Conservation (phyloP, 2,888 invertebrate species). For the Stenchaetothrips biformis region DNA sequence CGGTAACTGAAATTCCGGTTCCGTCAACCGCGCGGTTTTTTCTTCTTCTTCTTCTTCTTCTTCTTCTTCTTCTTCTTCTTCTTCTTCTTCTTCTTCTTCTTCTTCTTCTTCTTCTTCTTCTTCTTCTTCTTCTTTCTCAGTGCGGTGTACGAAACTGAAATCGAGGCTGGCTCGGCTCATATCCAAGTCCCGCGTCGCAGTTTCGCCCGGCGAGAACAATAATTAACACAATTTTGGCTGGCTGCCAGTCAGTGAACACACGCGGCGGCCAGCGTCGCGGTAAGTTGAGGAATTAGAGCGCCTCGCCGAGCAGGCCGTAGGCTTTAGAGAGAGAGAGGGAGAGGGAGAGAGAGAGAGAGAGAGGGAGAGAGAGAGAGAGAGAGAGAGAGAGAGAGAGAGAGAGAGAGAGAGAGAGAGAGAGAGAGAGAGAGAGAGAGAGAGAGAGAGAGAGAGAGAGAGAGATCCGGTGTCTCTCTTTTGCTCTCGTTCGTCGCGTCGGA, state of each 20-base stretch:
- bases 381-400: neutral
- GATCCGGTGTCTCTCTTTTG: neutral
- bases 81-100: no score
- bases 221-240: constrained; percentile 18
- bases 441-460: neutral
- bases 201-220: neutral
- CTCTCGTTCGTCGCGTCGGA: neutral
- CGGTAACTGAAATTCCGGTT: no score
- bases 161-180: neutral
- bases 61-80: no score
- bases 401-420: neutral
- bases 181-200: neutral
- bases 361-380: neutral
- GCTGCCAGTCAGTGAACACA: neutral
- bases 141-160: no score
- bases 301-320: neutral
- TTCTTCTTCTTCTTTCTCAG: no score
- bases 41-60: no score
- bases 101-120: no score
- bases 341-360: neutral
- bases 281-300: neutral
- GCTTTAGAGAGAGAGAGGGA: neutral
- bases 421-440: neutral
- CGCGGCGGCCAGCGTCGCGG: neutral
- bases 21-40: no score